Conservation (phyloP, 2,888 invertebrate species). For the Andrena hattorfiana region DNA sequence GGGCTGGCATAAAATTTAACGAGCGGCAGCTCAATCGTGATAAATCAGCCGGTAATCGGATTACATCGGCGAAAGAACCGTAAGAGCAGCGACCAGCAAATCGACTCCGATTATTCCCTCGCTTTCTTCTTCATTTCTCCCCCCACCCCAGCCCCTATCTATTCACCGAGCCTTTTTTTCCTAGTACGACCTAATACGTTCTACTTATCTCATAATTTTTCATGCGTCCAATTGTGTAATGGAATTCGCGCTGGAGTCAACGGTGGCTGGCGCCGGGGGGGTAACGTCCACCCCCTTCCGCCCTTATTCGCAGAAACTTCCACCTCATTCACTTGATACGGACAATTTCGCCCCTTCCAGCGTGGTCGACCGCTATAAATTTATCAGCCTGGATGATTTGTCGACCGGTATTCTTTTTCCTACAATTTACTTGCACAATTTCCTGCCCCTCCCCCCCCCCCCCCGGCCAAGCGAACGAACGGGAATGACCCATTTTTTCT, state of each 20-base stretch:
- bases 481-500: slow-evolving; percentile 24
- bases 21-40: slow-evolving; percentile 13
- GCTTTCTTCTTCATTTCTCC: not conserved
- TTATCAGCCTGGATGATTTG: slow-evolving; percentile 69
- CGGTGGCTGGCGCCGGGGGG: slow-evolving; percentile 16
- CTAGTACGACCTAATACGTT: slow-evolving; percentile 3
- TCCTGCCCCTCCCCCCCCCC: not conserved
- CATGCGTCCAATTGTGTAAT: slow-evolving; percentile 52
- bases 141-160: no score
- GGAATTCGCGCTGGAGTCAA: slow-evolving; percentile 38
- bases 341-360: slow-evolving; percentile 56
- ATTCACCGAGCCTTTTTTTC: not conserved
- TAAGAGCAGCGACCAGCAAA: not conserved
- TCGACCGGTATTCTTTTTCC: slow-evolving; percentile 64
- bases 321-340: slow-evolving; percentile 19
- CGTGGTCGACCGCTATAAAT: slow-evolving; percentile 61
- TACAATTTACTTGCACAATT: slow-evolving; percentile 61
- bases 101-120: slow-evolving; percentile 16
- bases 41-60: slow-evolving; percentile 38
- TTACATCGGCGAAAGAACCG: slow-evolving; percentile 12
- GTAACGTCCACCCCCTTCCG: slow-evolving; percentile 33
- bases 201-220: slow-evolving; percentile 46
- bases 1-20: slow-evolving; percentile 13
- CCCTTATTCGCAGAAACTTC: slow-evolving; percentile 9
- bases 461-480: slow-evolving; percentile 3